phyloP scores from a whole-genome alignment of 2,113 vertebrate species.

The Melanostigma gelatinosum region DNA sequence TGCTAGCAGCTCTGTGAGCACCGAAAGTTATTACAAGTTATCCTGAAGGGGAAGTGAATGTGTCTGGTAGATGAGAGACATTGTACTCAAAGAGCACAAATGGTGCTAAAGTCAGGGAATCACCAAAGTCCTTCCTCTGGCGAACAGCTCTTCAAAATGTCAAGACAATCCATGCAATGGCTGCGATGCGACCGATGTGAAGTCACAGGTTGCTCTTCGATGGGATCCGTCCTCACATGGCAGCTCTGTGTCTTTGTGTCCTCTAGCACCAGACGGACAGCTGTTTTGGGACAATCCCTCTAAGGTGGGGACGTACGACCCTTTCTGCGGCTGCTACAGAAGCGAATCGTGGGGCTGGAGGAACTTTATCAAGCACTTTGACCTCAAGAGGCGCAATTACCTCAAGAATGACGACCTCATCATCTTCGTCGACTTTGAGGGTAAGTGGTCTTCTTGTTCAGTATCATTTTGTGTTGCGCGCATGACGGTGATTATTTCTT shows the following conservation, averaged over 20 bases:
- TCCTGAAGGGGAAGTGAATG: not conserved
- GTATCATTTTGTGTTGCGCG: not conserved
- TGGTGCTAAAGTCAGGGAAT: not conserved
- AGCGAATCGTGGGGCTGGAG: slow-evolving; percentile 70
- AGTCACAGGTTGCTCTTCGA: not conserved
- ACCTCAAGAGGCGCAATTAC: slow-evolving; percentile 77
- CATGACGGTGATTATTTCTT: not conserved
- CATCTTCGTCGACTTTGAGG: slow-evolving; percentile 81
- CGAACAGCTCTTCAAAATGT: too few relatives aligned
- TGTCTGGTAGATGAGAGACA: too few relatives aligned
- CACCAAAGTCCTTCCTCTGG: not conserved
- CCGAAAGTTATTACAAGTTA: not conserved
- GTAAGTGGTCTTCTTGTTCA: slow-evolving; percentile 45
- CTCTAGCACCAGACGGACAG: slow-evolving; percentile 58
- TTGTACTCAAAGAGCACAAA: not conserved
- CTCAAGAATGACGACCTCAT: slow-evolving; percentile 83
- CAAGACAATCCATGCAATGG: not conserved
- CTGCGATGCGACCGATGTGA: not conserved
- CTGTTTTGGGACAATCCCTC: slow-evolving; percentile 77
- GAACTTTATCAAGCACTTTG: slow-evolving; percentile 79
- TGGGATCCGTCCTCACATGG: not conserved
- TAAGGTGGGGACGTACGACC: slow-evolving; percentile 65
- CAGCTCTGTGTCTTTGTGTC: slow-evolving; percentile 16
- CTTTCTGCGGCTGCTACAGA: slow-evolving; percentile 60
- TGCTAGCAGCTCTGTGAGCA: too few relatives aligned